Evolutionary conservation across 2,797 vertebrate genomes (phyloP).

Genomic region (Erpetoichthys calabaricus): DNA sequence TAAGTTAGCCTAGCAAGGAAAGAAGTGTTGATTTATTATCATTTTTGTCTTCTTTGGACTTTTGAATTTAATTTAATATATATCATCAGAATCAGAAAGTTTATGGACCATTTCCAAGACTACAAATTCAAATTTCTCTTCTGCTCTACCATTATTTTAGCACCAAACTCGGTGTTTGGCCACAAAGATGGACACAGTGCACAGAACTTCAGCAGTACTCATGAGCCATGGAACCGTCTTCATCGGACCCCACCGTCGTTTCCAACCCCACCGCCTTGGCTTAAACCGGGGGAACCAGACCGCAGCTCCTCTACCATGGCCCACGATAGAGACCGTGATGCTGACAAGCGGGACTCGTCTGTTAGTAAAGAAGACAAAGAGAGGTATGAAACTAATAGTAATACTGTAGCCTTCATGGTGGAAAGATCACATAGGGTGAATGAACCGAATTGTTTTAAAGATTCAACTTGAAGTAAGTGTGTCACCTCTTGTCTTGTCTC

Average conservation of each 20-base stretch:
- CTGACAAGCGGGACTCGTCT: constrained; percentile 76
- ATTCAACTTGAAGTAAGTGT: no score
- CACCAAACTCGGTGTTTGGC: constrained; percentile 85
- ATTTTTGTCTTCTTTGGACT: no score
- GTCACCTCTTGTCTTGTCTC: no score
- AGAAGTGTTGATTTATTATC: no score
- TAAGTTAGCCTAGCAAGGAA: no score
- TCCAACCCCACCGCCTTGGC: constrained; percentile 95
- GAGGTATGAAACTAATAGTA: constrained; percentile 60
- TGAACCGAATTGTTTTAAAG: no score
- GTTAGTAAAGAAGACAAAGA: constrained; percentile 91
- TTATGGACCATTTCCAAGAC: no score
- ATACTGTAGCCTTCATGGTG: no score
- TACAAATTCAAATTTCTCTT: no score
- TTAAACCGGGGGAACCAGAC: constrained; percentile 88
- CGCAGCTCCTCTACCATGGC: constrained; percentile 80
- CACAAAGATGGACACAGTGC: constrained; percentile 84
- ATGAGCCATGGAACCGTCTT: constrained; percentile 95
- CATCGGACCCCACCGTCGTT: constrained; percentile 94
- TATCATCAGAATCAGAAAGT: no score
- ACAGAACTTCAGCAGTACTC: constrained; percentile 69
- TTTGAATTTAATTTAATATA: no score
- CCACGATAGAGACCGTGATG: constrained; percentile 81
- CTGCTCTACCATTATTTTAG: constrained; percentile 16
- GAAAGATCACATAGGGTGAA: no score